These are phyloP conservation scores for Acanthosepion esculentum DNA, from an alignment of 2,888 invertebrate species.

Conservation along the genomic window DNA sequence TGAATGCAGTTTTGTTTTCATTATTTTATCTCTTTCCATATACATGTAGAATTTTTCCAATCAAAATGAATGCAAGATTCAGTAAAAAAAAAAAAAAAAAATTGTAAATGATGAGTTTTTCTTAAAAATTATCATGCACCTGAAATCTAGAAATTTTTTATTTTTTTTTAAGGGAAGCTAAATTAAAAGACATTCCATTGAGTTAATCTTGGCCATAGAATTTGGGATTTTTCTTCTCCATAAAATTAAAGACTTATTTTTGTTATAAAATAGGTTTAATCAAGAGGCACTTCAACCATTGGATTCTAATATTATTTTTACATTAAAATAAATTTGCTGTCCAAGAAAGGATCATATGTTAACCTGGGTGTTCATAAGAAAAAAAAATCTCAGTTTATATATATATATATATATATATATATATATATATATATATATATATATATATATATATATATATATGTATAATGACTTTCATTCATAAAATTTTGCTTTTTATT, in stretches of 20 bases:
- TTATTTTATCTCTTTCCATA: too few relatives aligned
- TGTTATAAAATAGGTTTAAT: background rate
- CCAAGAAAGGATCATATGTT: background rate
- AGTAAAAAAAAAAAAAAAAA: too few relatives aligned
- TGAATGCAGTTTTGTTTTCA: too few relatives aligned
- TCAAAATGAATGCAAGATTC: too few relatives aligned
- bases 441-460: too few relatives aligned
- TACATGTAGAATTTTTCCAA: too few relatives aligned
- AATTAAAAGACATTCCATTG: background rate
- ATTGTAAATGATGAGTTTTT: too few relatives aligned
- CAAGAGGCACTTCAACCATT: background rate
- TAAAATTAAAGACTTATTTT: background rate
- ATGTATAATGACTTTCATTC: background rate
- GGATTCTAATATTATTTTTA: background rate
- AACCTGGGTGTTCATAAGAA: background rate
- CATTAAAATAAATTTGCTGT: background rate
- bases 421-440: too few relatives aligned
- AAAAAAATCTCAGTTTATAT: too few relatives aligned
- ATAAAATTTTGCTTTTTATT: background rate
- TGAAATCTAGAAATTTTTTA: background rate
- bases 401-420: too few relatives aligned
- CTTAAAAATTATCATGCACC: background rate
- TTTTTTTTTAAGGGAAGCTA: background rate
- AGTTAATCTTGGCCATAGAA: background rate
- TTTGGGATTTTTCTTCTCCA: background rate